phyloP scores from a whole-genome alignment of 2,113 vertebrate genomes.

The Ancistrus triradiatus region DNA sequence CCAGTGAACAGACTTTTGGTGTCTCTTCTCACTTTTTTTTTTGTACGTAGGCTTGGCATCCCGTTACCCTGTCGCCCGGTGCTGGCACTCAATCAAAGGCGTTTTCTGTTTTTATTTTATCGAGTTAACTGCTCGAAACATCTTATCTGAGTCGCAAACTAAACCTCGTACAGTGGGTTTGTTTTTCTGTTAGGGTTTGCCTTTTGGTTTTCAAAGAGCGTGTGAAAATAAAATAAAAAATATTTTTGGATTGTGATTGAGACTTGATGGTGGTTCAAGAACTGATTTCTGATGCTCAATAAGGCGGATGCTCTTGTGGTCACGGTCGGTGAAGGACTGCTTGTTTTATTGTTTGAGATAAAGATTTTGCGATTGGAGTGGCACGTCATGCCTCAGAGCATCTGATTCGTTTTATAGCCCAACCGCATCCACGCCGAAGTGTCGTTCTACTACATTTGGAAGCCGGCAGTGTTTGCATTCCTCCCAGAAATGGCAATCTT shows the following conservation, averaged over 20 bases:
- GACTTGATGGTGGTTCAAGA: neutral
- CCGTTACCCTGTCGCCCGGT: neutral
- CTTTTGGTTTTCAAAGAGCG: conserved; percentile 19
- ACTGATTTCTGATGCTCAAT: too few species aligned
- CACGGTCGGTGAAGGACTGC: too few species aligned
- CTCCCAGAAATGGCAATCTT: conserved; percentile 25
- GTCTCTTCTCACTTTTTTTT: too few species aligned
- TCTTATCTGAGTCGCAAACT: conserved; percentile 35
- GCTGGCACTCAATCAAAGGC: conserved; percentile 2
- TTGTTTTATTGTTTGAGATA: too few species aligned
- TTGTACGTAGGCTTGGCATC: too few species aligned
- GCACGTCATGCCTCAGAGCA: too few species aligned
- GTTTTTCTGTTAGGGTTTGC: conserved; percentile 13
- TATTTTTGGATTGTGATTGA: neutral
- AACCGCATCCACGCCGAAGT: too few species aligned
- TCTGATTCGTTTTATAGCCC: too few species aligned
- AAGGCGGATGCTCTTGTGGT: too few species aligned
- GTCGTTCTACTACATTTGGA: too few species aligned
- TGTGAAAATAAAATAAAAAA: conserved; percentile 17
- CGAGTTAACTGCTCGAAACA: conserved; percentile 23
- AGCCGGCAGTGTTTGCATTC: neutral
- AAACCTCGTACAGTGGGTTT: neutral
- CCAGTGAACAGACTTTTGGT: too few species aligned
- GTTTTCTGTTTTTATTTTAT: neutral
- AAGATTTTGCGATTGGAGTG: too few species aligned